phyloP scores from a whole-genome alignment of 1,140 invertebrate species.

The Plodia interpunctella region DNA sequence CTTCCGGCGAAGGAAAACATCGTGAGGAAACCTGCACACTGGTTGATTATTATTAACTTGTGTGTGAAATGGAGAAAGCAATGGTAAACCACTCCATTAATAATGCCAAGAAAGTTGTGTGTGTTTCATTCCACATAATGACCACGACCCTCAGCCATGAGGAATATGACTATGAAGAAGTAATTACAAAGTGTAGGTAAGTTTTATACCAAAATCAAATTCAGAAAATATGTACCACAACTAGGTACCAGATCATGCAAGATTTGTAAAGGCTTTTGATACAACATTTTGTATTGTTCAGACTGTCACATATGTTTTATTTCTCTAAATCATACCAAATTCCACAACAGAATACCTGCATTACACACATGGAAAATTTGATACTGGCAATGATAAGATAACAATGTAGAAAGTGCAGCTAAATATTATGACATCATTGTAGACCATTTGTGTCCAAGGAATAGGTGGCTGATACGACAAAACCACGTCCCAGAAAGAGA shows the following conservation, averaged over 20 bases:
- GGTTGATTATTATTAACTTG: too few relatives aligned
- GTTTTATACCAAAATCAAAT: too few relatives aligned
- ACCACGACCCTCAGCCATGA: too few relatives aligned
- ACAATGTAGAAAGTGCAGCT: conserved; percentile 10
- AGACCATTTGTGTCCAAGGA: background rate
- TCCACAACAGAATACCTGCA: background rate
- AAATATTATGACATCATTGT: background rate
- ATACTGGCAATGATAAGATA: conserved; percentile 14
- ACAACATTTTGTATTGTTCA: background rate
- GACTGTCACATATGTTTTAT: background rate
- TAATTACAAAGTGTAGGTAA: too few relatives aligned
- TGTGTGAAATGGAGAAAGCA: too few relatives aligned
- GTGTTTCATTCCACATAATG: too few relatives aligned
- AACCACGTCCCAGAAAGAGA: conserved; percentile 7
- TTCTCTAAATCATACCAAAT: background rate
- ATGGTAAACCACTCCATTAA: too few relatives aligned
- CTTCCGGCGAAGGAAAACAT: too few relatives aligned
- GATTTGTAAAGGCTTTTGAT: background rate
- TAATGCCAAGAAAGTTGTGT: too few relatives aligned
- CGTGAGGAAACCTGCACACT: too few relatives aligned
- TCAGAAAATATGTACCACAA: background rate
- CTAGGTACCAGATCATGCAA: background rate
- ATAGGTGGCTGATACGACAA: conserved; percentile 11
- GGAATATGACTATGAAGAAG: too few relatives aligned
- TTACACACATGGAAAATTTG: conserved; percentile 5